Evolutionary conservation across 2,797 vertebrate genomes (phyloP).

Genomic region (Rhinella marina): DNA sequence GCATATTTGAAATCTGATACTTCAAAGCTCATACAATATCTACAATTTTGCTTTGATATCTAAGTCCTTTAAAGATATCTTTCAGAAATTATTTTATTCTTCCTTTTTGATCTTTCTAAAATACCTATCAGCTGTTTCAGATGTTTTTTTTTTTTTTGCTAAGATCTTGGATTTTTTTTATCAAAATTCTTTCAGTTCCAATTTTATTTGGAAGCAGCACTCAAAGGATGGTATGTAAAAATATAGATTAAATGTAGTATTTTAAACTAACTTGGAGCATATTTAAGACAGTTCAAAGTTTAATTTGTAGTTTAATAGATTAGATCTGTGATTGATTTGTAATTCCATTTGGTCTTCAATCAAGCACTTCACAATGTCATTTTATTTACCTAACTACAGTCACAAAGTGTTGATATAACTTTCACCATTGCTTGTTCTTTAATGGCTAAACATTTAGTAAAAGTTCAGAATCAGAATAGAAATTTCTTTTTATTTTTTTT

Average conservation of each 20-base stretch:
- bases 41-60: constrained; percentile 59
- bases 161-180: neutral
- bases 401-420: neutral
- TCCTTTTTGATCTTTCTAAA: constrained; percentile 39
- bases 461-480: no score
- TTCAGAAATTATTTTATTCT: constrained; percentile 61
- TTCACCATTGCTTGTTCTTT: neutral
- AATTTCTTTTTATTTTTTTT: neutral
- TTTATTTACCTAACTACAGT: neutral
- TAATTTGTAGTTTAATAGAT: constrained; percentile 10
- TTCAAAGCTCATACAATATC: constrained; percentile 56
- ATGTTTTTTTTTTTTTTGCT: constrained; percentile 30
- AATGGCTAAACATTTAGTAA: no score
- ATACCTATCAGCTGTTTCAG: constrained; percentile 31
- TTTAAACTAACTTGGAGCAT: neutral
- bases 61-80: constrained; percentile 57
- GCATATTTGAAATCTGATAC: constrained; percentile 54
- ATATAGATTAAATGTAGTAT: constrained; percentile 17
- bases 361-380: neutral
- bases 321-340: constrained; percentile 11
- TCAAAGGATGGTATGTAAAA: constrained; percentile 16
- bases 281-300: constrained; percentile 7
- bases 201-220: neutral
- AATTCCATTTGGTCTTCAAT: neutral
- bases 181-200: constrained; percentile 30